These are phyloP conservation scores for cat (Felis catus) DNA, from an alignment of 2,113 vertebrate genomes.

Conservation along the genomic window DNA sequence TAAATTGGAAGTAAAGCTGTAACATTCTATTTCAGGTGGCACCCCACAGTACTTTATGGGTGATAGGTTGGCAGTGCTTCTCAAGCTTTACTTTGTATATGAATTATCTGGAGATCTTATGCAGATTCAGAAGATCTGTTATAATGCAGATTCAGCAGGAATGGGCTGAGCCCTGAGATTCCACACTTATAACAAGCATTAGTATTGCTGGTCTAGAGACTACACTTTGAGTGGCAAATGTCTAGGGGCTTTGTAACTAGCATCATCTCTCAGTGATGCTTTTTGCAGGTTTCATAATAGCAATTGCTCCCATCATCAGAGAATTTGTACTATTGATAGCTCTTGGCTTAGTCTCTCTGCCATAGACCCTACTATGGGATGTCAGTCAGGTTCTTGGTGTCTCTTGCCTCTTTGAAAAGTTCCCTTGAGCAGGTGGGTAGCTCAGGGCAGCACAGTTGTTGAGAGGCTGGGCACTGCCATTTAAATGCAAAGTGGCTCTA, in stretches of 20 bases:
- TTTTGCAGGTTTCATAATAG: not conserved
- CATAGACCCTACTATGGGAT: not conserved
- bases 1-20: slow-evolving; percentile 1
- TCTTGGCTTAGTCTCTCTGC: not conserved
- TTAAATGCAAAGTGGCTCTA: not conserved
- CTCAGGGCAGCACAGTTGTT: not conserved
- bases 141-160: not conserved
- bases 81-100: not conserved
- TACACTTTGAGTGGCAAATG: not conserved
- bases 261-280: not conserved
- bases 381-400: not conserved
- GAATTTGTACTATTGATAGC: not conserved
- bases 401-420: not conserved
- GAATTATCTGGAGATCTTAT: not conserved
- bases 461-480: not conserved
- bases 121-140: not conserved
- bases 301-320: not conserved
- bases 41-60: not conserved
- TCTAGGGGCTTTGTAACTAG: not conserved
- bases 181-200: not conserved
- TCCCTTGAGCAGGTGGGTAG: not conserved
- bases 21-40: not conserved
- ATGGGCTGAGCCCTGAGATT: not conserved
- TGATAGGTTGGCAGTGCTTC: not conserved
- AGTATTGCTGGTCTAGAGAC: not conserved